Percentiles rank a stretch among this genome's conserved stretches.
phyloP scores from a whole-genome alignment of 2,888 invertebrate species.

The Dromius quadrimaculatus region DNA sequence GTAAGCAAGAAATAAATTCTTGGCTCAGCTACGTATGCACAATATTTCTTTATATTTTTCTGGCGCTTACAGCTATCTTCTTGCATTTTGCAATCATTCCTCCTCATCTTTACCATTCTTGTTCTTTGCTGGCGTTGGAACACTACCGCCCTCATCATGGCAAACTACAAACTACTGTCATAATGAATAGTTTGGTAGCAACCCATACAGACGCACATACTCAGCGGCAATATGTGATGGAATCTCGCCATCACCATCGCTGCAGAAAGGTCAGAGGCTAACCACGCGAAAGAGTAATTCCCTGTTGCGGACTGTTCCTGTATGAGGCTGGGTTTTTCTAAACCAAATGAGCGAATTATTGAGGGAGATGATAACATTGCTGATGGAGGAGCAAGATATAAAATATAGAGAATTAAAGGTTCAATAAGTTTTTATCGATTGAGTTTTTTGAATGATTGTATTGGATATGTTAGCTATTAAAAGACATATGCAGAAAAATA shows the following conservation, averaged over 20 bases:
- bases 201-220: neutral
- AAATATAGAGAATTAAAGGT: no score
- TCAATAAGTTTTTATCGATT: no score
- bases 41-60: no score
- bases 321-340: conserved; percentile 2
- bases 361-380: neutral
- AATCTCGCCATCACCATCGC: conserved; percentile 12
- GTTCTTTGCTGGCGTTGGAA: no score
- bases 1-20: no score
- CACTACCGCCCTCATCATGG: conserved; percentile 5
- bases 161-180: conserved; percentile 19
- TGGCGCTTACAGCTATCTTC: no score
- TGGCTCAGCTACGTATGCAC: no score
- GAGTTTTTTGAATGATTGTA: no score
- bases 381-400: no score
- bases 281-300: conserved; percentile 17
- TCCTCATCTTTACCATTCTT: no score
- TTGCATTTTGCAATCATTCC: no score
- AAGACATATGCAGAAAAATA: conserved; percentile 3
- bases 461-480: no score
- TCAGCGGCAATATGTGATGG: conserved; percentile 8
- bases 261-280: conserved; percentile 7
- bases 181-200: conserved; percentile 42
- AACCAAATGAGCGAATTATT: neutral
- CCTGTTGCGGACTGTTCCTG: neutral